These are phyloP conservation scores for Catalaphyllia jardinei DNA, from an alignment of 64 coral and sea anemone species.

Conservation along the genomic window DNA sequence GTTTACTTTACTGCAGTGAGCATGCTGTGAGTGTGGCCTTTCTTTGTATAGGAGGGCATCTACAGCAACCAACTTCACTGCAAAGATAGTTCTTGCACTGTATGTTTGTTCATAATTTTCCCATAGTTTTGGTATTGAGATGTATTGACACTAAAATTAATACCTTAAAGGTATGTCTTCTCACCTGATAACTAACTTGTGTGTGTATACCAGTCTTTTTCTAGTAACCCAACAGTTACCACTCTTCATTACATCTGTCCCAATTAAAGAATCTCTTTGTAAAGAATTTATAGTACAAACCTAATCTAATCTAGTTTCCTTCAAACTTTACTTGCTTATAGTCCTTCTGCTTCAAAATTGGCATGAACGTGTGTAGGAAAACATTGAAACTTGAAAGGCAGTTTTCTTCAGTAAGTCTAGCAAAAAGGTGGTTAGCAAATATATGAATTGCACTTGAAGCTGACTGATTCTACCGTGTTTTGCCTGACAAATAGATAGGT, in stretches of 20 bases:
- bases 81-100: too few species aligned
- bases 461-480: conserved; percentile 11
- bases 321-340: too few species aligned
- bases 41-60: not conserved
- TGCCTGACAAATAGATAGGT: conserved; percentile 8
- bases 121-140: not conserved
- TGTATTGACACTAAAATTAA: not conserved
- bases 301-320: too few species aligned
- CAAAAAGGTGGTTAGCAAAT: not conserved
- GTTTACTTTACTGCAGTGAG: not conserved
- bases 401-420: not conserved
- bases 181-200: not conserved
- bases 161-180: not conserved
- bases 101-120: not conserved
- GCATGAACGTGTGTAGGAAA: not conserved
- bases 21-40: not conserved
- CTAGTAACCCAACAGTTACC: not conserved
- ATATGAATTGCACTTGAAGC: not conserved
- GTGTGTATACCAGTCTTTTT: not conserved
- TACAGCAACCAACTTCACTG: not conserved
- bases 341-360: too few species aligned
- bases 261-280: too few species aligned
- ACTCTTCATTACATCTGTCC: not conserved
- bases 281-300: too few species aligned
- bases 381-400: not conserved